Percentiles rank a stretch among this genome's conserved stretches.
Conservation (phyloP, 2,113 vertebrate genomes). For the Pipa parva region DNA sequence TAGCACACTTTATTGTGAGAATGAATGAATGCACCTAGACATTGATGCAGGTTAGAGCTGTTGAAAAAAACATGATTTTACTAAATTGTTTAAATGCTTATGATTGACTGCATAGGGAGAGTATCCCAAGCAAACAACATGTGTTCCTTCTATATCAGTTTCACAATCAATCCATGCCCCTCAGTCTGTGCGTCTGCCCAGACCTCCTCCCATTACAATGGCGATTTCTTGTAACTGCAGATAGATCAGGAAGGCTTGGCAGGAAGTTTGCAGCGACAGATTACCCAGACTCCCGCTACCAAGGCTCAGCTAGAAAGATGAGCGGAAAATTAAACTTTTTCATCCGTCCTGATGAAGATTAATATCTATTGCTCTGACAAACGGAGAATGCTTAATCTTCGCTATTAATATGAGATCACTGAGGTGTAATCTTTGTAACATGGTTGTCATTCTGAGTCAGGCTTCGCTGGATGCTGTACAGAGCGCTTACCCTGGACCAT, state of each 20-base stretch:
- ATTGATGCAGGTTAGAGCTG: background rate
- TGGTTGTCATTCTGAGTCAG: slow-evolving; percentile 14
- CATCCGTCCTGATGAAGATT: slow-evolving; percentile 57
- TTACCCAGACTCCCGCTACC: slow-evolving; percentile 28
- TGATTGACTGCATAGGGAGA: background rate
- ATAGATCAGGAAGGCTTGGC: slow-evolving; percentile 16
- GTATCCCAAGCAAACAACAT: slow-evolving; percentile 2
- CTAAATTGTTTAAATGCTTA: background rate
- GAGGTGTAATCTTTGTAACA: slow-evolving; percentile 42
- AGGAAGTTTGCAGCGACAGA: slow-evolving; percentile 29
- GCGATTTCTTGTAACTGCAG: background rate
- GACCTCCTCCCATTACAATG: slow-evolving; percentile 3
- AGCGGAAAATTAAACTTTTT: slow-evolving; percentile 55
- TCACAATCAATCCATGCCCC: background rate
- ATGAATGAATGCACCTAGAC: too few relatives aligned
- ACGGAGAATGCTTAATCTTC: slow-evolving; percentile 53
- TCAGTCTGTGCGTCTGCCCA: background rate
- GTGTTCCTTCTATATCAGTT: slow-evolving; percentile 2
- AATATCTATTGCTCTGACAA: slow-evolving; percentile 55
- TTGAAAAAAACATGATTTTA: background rate
- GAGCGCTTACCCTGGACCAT: background rate
- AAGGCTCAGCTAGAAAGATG: slow-evolving; percentile 32
- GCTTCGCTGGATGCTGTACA: background rate
- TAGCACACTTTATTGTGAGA: too few relatives aligned
- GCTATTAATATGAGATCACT: slow-evolving; percentile 53